Conservation (phyloP, 92 coral and sea anemone genomes). For the Zoanthus solanderi region DNA sequence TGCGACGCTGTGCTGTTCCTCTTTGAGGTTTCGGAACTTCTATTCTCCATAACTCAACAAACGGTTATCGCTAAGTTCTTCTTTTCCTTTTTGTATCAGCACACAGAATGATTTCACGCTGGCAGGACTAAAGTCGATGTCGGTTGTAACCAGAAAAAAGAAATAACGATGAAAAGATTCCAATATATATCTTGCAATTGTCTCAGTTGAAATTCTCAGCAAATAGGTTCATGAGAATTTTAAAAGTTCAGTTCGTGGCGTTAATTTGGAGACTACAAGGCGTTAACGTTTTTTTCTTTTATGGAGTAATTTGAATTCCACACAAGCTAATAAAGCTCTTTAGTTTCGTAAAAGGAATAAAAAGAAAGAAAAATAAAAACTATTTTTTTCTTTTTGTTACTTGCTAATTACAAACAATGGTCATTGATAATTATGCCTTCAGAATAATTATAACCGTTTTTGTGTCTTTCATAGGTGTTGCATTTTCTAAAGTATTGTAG, state of each 20-base stretch:
- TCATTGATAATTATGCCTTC: not conserved
- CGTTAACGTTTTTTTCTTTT: not conserved
- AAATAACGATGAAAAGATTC: not conserved
- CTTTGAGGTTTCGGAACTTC: slow-evolving; percentile 6
- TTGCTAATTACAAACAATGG: not conserved
- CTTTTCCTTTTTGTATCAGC: not conserved
- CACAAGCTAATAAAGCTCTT: too few species aligned
- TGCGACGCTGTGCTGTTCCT: not conserved
- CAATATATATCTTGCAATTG: not conserved
- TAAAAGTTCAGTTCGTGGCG: not conserved
- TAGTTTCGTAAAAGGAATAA: too few species aligned
- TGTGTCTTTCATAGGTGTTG: not conserved
- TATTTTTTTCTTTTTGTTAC: not conserved
- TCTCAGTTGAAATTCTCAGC: not conserved
- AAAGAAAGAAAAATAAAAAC: too few species aligned
- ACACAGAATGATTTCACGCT: not conserved
- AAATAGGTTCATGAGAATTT: not conserved
- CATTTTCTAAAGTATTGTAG: not conserved
- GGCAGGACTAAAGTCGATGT: not conserved
- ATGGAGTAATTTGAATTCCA: not conserved
- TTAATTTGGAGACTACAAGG: not conserved
- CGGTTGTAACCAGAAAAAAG: not conserved
- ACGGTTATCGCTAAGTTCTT: not conserved
- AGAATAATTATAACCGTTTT: not conserved
- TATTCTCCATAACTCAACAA: slow-evolving; percentile 19